Conservation (phyloP, 23 tunicate genomes). For the Diplosoma virens region DNA sequence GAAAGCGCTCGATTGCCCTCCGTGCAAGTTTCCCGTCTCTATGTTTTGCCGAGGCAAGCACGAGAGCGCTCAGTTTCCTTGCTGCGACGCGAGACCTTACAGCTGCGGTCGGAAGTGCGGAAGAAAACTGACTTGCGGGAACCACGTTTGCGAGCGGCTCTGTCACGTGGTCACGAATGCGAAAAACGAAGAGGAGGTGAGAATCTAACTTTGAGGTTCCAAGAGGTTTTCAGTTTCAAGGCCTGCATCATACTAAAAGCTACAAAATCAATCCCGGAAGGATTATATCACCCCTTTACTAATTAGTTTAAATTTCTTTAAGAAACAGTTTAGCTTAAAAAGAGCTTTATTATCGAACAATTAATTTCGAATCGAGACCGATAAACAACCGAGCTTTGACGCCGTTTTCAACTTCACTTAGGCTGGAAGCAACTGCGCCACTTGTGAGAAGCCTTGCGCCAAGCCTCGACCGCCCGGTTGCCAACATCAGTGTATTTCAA, state of each 20-base stretch:
- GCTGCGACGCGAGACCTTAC: constrained; percentile 55
- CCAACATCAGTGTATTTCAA: constrained; percentile 44
- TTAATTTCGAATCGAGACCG: too few relatives aligned
- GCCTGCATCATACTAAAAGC: too few relatives aligned
- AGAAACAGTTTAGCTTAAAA: too few relatives aligned
- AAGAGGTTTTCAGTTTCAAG: too few relatives aligned
- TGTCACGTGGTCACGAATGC: constrained; percentile 66
- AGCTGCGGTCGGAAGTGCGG: constrained; percentile 79
- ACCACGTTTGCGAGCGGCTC: constrained; percentile 51
- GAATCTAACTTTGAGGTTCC: background rate
- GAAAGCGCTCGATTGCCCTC: constrained; percentile 67
- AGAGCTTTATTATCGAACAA: too few relatives aligned
- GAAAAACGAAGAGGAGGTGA: constrained; percentile 1
- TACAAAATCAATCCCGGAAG: too few relatives aligned
- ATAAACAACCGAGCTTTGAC: too few relatives aligned
- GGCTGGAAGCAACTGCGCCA: constrained; percentile 62
- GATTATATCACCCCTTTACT: too few relatives aligned
- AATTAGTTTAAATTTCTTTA: too few relatives aligned
- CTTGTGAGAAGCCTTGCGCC: constrained; percentile 60
- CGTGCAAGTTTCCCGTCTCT: constrained; percentile 59
- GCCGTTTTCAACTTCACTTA: too few relatives aligned
- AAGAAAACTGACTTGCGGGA: constrained; percentile 49
- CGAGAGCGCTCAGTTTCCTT: constrained; percentile 49
- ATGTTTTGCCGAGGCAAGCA: constrained; percentile 65
- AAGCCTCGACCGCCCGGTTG: constrained; percentile 81